Percentiles rank a stretch among this genome's conserved stretches.
phyloP scores from a whole-genome alignment of 2,888 invertebrate genomes.

The Clistopyga incitator region DNA sequence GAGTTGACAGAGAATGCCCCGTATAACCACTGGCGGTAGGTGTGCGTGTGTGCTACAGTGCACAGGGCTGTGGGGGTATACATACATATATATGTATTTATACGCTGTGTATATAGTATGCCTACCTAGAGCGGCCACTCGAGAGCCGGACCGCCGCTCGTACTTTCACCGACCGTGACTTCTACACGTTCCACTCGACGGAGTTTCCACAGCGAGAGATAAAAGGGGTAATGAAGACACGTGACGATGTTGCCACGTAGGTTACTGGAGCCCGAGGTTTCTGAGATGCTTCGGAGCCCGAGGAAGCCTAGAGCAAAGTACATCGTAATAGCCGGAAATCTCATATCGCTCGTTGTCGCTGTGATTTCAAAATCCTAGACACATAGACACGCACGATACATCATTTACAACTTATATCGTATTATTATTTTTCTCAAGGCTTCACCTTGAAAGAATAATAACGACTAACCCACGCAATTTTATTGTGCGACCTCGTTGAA shows the following conservation, averaged over 20 bases:
- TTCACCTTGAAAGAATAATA: not conserved
- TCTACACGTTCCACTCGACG: conserved; percentile 79
- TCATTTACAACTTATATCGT: not conserved
- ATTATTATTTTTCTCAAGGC: conserved; percentile 1
- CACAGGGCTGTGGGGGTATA: conserved; percentile 13
- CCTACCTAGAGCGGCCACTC: conserved; percentile 53
- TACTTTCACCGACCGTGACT: conserved; percentile 83
- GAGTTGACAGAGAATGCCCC: too few species aligned
- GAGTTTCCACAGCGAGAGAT: conserved; percentile 70
- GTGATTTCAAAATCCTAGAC: conserved; percentile 17
- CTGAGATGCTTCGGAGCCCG: conserved; percentile 34
- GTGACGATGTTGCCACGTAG: conserved; percentile 78
- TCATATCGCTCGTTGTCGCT: conserved; percentile 16
- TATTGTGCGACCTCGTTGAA: not conserved
- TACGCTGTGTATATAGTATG: conserved; percentile 4
- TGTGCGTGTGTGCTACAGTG: conserved; percentile 14
- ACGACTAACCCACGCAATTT: not conserved
- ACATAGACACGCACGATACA: not conserved
- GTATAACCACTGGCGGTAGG: conserved; percentile 35
- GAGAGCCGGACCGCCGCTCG: conserved; percentile 66
- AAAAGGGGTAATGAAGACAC: conserved; percentile 78
- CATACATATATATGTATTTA: conserved; percentile 17
- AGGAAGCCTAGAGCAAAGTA: conserved; percentile 22
- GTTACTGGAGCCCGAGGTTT: conserved; percentile 74
- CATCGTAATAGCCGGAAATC: conserved; percentile 70